phyloP scores from a whole-genome alignment of 2,797 vertebrate species.

The Rhyacichthys aspro region DNA sequence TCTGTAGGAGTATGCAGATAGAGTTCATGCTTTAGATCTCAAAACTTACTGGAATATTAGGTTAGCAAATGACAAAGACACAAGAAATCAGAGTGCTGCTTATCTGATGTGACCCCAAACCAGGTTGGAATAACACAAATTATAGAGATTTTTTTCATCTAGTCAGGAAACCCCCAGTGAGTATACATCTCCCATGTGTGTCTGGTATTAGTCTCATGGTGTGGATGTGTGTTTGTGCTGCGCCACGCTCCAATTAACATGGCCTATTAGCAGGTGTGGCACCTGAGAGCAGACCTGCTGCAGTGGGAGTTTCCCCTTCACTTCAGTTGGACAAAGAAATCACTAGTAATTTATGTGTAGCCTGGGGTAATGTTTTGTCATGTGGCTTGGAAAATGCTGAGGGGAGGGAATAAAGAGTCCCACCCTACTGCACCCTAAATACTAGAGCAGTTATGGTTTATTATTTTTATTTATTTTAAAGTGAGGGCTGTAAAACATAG shows the following conservation, averaged over 20 bases:
- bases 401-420: conserved; percentile 17
- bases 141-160: too few relatives aligned
- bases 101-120: too few relatives aligned
- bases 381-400: conserved; percentile 46
- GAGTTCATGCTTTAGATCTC: conserved; percentile 20
- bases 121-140: too few relatives aligned
- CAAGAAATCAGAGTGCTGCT: too few relatives aligned
- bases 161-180: not conserved
- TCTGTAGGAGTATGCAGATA: conserved; percentile 27
- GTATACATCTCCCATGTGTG: conserved; percentile 6
- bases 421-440: conserved; percentile 9
- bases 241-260: conserved; percentile 55
- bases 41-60: too few relatives aligned
- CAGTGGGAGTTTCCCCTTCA: conserved; percentile 13
- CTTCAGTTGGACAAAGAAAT: conserved; percentile 29
- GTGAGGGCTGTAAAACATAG: conserved; percentile 9
- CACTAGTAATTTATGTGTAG: conserved; percentile 5
- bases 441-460: conserved; percentile 19
- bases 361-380: conserved; percentile 49
- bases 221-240: conserved; percentile 8
- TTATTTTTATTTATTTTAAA: not conserved
- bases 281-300: conserved; percentile 54
- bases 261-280: conserved; percentile 57
- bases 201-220: conserved; percentile 6
- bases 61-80: not conserved